A percentile compares a stretch with the other conserved stretches of the same genome.
These are phyloP conservation scores for Agrypnus murinus DNA, from an alignment of 2,888 invertebrate genomes.

Conservation along the genomic window DNA sequence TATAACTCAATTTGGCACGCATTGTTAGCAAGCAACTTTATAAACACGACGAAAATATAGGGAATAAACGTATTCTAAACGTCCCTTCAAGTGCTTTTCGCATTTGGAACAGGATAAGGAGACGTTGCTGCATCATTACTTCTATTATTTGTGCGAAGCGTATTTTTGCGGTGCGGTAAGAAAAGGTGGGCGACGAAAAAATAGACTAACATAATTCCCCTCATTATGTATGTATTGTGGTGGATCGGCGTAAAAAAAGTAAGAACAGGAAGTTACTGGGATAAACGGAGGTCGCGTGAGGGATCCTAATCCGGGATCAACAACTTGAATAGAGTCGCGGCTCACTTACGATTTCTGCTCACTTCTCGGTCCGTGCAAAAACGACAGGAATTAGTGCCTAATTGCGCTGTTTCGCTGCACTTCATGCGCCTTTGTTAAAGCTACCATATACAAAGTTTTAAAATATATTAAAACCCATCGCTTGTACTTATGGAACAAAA, in stretches of 20 bases:
- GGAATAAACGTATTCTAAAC: conserved; percentile 49
- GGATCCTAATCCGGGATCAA: conserved; percentile 55
- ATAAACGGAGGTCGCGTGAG: conserved; percentile 45
- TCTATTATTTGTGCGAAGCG: conserved; percentile 38
- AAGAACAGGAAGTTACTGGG: conserved; percentile 44
- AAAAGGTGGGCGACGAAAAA: conserved; percentile 24
- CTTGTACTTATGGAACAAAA: background rate
- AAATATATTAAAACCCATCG: conserved; percentile 9
- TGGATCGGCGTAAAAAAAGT: conserved; percentile 38
- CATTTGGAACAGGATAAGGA: conserved; percentile 43
- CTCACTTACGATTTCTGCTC: conserved; percentile 53
- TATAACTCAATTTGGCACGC: conserved; percentile 53
- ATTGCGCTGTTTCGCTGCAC: conserved; percentile 50
- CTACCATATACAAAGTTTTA: conserved; percentile 6
- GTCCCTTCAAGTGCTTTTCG: conserved; percentile 42
- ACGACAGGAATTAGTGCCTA: conserved; percentile 47
- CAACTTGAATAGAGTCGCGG: conserved; percentile 53
- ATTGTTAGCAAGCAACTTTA: conserved; percentile 52
- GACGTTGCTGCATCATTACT: conserved; percentile 44
- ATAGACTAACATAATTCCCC: conserved; percentile 42
- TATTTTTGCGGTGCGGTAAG: background rate
- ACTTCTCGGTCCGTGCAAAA: conserved; percentile 46
- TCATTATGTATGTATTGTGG: conserved; percentile 51
- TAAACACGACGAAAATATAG: conserved; percentile 50
- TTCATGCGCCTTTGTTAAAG: conserved; percentile 31